phyloP scores from a whole-genome alignment of 2,888 invertebrate species.

The Tricholauxania praeusta region DNA sequence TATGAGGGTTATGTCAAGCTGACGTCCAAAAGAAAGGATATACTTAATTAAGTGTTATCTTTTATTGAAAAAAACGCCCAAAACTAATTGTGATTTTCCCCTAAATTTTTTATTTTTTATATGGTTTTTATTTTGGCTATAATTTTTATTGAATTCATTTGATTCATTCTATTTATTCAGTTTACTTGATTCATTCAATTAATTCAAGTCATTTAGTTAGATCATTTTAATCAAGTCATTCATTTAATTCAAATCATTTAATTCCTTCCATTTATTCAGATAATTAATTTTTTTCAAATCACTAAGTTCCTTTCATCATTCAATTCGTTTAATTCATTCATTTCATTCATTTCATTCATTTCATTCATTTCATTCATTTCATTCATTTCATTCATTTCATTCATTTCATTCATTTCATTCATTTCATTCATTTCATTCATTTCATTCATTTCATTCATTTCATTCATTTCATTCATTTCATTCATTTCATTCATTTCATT shows the following conservation, averaged over 20 bases:
- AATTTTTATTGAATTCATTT: too few species aligned
- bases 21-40: too few species aligned
- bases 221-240: neutral
- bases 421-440: conserved; percentile 1
- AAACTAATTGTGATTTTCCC: too few species aligned
- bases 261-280: neutral
- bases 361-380: conserved; percentile 12
- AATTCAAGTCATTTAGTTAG: too few species aligned
- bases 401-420: conserved; percentile 17
- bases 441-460: conserved; percentile 17
- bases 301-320: conserved; percentile 4
- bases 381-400: conserved; percentile 17
- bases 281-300: neutral
- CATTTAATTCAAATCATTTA: neutral
- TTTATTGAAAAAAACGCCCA: too few species aligned
- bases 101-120: too few species aligned
- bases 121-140: too few species aligned
- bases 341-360: conserved; percentile 3
- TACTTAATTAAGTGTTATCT: too few species aligned
- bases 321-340: conserved; percentile 14
- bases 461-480: conserved; percentile 17
- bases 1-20: too few species aligned
- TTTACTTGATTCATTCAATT: too few species aligned
- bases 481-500: conserved; percentile 9
- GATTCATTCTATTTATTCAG: too few species aligned